Evolutionary conservation across 1,140 invertebrate genomes (phyloP), one percentile per base, ranked within the genome.

Genomic region (Drosophila ambigua): DNA sequence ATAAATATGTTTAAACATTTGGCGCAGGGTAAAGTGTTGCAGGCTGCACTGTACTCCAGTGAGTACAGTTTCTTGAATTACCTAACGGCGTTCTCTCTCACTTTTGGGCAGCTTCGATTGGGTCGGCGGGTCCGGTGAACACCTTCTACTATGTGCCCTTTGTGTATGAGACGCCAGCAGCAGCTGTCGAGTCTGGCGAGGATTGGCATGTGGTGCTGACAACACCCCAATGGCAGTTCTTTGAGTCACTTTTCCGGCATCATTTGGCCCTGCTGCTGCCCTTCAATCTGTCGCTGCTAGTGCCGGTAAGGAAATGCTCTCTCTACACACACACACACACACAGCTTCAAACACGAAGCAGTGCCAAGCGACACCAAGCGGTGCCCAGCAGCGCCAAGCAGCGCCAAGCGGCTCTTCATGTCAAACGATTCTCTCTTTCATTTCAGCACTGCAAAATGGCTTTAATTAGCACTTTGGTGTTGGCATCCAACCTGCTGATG

Each of bases 1-100:
- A 77, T 83, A 28, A 85, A 87, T 61, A 57, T 66, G 20, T 84
- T 84, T 13, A 84, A 84, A 43, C 72, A 77, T 24, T n/a, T 81
- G 43, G 77, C 77, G 0, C 81, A 85, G 23, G 49, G 82, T 85
- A 11, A 11, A 43, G 72, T 52, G 61, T 2, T 20, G 0, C 23
- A 4, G 15, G 20, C 8, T 9, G 2, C 8, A 31, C n/a, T 26
- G 35, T 2, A 2, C 13, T 2, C 8, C 8, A 31, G 11, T 26
- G 35, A n/a, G n/a, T n/a, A n/a, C n/a, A n/a, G n/a, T n/a, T 2
- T 2, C 13, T 5, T 0, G 11, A 1, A n/a, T 20, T 5, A 23
- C 0, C 7, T 5, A 8, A 20, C 23, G 0, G 9, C 4, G 1
- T 13, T 31, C 2, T 13, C 13, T 23, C 26, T 8, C 2, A 2